phyloP scores from a whole-genome alignment of 2,797 vertebrate genomes.

The Cossypha niveicapilla region DNA sequence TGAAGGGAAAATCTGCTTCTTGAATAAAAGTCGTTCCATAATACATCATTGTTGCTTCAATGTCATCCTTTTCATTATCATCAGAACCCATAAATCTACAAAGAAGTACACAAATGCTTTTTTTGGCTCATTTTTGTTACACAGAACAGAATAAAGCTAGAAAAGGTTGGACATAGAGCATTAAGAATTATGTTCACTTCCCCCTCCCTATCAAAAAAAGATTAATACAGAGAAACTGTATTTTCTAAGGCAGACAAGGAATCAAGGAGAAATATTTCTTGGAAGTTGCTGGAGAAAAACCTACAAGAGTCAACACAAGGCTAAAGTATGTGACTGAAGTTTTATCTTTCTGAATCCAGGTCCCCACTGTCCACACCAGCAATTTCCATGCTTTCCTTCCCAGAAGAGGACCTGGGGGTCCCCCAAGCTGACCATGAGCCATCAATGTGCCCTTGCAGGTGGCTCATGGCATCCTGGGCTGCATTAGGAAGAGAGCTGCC shows the following conservation, averaged over 20 bases:
- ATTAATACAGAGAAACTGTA: background rate
- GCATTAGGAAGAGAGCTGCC: background rate
- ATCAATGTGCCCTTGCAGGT: background rate
- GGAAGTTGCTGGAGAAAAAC: background rate
- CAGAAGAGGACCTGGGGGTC: background rate
- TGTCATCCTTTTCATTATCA: conserved; percentile 78
- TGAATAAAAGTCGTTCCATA: conserved; percentile 82
- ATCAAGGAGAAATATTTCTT: background rate
- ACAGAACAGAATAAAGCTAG: background rate
- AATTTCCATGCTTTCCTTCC: background rate
- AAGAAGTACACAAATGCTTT: background rate
- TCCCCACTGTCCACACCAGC: background rate
- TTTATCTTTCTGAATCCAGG: background rate
- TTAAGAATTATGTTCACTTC: background rate
- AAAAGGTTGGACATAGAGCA: background rate
- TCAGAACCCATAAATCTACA: conserved; percentile 88
- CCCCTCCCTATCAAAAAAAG: background rate
- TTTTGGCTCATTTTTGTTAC: background rate
- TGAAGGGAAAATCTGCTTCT: conserved; percentile 94
- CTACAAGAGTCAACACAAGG: background rate
- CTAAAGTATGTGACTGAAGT: background rate
- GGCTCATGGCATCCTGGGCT: background rate
- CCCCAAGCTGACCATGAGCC: background rate
- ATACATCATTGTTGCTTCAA: conserved; percentile 90
- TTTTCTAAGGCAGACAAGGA: background rate